Base-by-base conservation (phyloP, 2,113 vertebrate species). In the Crotalus helleri region DNA sequence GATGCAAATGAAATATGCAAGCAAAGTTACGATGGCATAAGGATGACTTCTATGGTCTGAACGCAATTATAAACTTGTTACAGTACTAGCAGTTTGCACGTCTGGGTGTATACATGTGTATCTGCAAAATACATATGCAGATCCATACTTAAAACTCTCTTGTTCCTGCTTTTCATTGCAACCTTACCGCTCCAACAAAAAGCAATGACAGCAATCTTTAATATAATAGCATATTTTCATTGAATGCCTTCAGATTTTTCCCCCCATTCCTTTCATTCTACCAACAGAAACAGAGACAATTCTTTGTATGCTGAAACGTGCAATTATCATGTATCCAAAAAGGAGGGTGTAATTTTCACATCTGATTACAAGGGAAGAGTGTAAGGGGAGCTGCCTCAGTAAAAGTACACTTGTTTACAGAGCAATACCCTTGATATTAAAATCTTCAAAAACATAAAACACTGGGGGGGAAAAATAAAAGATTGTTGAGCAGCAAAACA, bases 241-340 rank as follows among this genome's bases (percentile, higher is more conserved):
- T 9, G 39, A 97, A 94, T 94, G 96, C 96, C 97, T 97, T 97
- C 93, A 92, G 19, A 5, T 64, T 15, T 23, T 26, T 21, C 0
- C 12, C 13, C 64, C 13, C 64, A 69, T 61, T 61, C 59, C 49
- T 96, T 97, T 96, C 97, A 97, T 97, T 97, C 97, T 97, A 97
- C 95, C 96, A 97, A 98, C 97, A 97, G 98, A 98, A 98, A 97
- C 97, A 98, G 98, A 98, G 98, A 97, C 97, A 97, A 97, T 97
- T 97, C 97, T 98, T 98, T 96, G 97, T 94, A 96, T 97, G 97
- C 96, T 97, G 97, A 98, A 98, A 98, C 98, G 97, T 98, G 97
- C 98, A 99, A 99, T 99, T 99, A 99, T 98, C 97, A 95, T 98
- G 98, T 98, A 98, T 98, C 98, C 97, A 98, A 98, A 98, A 98